Evolutionary conservation across 1,140 invertebrate genomes (phyloP), one percentile per base, ranked within the genome.

Genomic region (Eupristina koningsbergeri): DNA sequence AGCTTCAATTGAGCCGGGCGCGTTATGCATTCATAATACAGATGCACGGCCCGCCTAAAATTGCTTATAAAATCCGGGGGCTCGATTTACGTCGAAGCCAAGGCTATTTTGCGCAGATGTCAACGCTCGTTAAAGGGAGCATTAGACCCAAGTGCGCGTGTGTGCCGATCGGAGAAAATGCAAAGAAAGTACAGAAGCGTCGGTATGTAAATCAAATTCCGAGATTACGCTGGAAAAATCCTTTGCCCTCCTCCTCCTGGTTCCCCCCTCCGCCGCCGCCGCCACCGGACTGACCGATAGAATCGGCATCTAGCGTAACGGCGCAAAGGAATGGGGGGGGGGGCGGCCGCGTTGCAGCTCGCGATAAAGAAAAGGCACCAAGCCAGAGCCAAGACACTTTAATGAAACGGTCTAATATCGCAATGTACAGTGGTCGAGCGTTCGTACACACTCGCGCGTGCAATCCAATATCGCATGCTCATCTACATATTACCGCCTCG

Each of bases 341-440:
- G n/a, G n/a, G 39, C 67, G 67, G 67, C 74, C 39, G 74, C 36
- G 39, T 47, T 17, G n/a, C 39, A 47, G 36, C 13, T 34, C 36
- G 61, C 39, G 31, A 63, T 29, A 36, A 75, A 76, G 45, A 76
- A 58, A 39, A 29, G n/a, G 41, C 34, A 58, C 22, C 17, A 31
- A 34, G 0, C 7, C 19, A 50, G 29, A 11, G 36, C 36, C 67
- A 17, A 15, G 76, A 29, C 36, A 73, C 80, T 76, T 76, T 75
- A 82, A 82, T 82, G 80, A 82, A 82, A 64, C 80, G 80, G 61
- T 82, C 80, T 67, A 76, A 75, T 81, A 81, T 83, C 77, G 77
- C 74, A 69, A n/a, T 29, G 45, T 77, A 61, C 31, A 53, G 81
- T 77, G 29, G 81, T 36, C 74, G 39, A 5, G 41, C 67, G 36